Evolutionary conservation across 1,140 invertebrate genomes (phyloP).

Genomic region (Leptonema lineaticorne): DNA sequence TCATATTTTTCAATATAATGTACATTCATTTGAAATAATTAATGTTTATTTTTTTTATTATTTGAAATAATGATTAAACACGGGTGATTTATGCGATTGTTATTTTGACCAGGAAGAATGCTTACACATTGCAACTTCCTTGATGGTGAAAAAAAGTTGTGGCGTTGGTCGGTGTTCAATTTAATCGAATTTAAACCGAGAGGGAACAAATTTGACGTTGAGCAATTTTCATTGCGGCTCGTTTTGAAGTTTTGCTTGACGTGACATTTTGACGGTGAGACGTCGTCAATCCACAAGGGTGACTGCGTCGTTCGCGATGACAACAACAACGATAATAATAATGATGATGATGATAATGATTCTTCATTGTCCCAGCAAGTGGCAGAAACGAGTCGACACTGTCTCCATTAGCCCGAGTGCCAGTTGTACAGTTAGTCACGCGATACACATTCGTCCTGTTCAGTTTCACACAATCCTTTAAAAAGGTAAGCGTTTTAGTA

Average conservation of each 20-base stretch:
- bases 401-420: conserved; percentile 15
- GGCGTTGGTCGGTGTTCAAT: background rate
- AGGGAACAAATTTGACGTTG: too few relatives aligned
- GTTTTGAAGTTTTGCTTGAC: conserved; percentile 19
- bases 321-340: background rate
- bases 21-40: too few relatives aligned
- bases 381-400: background rate
- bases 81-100: background rate
- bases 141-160: background rate
- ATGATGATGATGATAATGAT: background rate
- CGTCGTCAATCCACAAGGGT: background rate
- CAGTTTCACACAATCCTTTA: background rate
- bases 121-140: background rate
- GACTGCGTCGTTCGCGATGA: background rate
- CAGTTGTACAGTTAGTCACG: conserved; percentile 12
- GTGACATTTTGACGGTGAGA: conserved; percentile 1
- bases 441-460: background rate
- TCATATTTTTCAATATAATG: too few relatives aligned
- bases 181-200: conserved; percentile 9
- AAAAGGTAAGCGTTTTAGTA: background rate
- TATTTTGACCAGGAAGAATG: background rate
- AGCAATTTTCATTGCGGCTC: conserved; percentile 14
- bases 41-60: too few relatives aligned
- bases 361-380: conserved; percentile 11
- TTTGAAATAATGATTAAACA: too few relatives aligned